Conservation (phyloP, 2,797 vertebrate genomes). For the Cheirogaleus major region DNA sequence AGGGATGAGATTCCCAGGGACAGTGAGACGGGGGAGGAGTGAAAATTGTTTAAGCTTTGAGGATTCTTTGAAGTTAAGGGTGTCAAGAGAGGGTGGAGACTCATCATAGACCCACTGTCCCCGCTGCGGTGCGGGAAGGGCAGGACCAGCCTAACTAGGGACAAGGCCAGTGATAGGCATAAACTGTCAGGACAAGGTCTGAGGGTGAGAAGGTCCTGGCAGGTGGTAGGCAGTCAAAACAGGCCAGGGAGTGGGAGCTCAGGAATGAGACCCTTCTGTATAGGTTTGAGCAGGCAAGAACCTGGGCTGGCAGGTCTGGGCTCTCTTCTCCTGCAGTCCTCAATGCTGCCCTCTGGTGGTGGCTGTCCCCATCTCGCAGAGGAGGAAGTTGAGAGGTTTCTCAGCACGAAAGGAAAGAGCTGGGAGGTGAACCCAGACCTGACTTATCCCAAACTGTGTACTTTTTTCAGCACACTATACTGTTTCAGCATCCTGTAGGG, state of each 20-base stretch:
- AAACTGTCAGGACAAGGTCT: not conserved
- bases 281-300: not conserved
- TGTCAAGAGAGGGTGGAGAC: not conserved
- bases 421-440: not conserved
- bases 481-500: not conserved
- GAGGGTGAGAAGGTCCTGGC: not conserved
- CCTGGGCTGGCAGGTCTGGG: no score
- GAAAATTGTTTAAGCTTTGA: not conserved
- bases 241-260: not conserved
- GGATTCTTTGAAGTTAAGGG: not conserved
- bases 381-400: not conserved
- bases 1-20: not conserved
- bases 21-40: not conserved
- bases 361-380: not conserved
- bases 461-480: not conserved
- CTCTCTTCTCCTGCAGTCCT: not conserved
- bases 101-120: not conserved
- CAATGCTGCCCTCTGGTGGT: conserved; percentile 24
- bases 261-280: not conserved
- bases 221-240: not conserved
- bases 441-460: not conserved
- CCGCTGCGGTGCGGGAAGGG: no score
- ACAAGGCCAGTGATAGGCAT: not conserved
- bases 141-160: not conserved
- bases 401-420: not conserved